These are phyloP conservation scores for Emydura subglobosa DNA, from an alignment of 2,113 vertebrate genomes.

Conservation along the genomic window DNA sequence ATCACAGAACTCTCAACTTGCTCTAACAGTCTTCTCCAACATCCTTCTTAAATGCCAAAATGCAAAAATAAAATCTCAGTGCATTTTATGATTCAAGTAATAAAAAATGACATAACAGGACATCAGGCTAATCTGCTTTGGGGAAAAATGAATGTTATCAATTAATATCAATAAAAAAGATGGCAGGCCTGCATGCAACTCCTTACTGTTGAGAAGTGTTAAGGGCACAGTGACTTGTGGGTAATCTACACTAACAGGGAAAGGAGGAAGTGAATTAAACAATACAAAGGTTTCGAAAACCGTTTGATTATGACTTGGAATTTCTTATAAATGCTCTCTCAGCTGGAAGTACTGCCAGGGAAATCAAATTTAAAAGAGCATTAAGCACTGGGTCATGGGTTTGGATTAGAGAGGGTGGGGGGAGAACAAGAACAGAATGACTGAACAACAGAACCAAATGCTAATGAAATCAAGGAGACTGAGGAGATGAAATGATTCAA, in stretches of 20 bases:
- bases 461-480: conserved; percentile 67
- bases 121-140: not conserved
- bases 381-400: conserved; percentile 10
- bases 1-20: not conserved
- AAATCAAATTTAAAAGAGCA: conserved; percentile 18
- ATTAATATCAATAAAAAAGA: not conserved
- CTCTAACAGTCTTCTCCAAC: not conserved
- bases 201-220: not conserved
- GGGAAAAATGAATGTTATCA: not conserved
- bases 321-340: not conserved
- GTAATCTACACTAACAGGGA: not conserved
- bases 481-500: conserved; percentile 36
- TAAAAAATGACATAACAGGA: not conserved
- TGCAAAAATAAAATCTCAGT: not conserved
- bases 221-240: not conserved
- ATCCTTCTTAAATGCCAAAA: conserved; percentile 3
- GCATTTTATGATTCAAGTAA: not conserved
- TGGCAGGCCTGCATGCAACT: not conserved
- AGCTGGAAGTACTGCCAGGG: not conserved
- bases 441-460: conserved; percentile 62
- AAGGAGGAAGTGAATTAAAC: not conserved
- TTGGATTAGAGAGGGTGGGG: conserved; percentile 35
- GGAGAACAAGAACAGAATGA: conserved; percentile 56
- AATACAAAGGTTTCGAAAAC: not conserved
- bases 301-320: conserved; percentile 3